Evolutionary conservation across 2,113 vertebrate species (phyloP).

Genomic region (Sceloporus tristichus): DNA sequence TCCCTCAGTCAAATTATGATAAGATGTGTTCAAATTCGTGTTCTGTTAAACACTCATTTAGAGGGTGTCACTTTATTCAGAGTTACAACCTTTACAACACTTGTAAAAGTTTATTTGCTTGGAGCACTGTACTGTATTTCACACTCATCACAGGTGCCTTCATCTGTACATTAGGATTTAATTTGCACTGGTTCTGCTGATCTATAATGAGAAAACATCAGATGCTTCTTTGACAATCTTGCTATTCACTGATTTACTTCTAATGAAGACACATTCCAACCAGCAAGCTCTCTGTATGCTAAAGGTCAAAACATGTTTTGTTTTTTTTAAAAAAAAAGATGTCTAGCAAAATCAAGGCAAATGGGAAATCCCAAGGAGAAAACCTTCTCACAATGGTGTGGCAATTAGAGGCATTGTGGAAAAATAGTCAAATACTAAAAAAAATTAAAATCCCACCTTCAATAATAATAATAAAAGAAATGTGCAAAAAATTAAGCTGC

Average conservation of each 20-base stretch:
- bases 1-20: constrained; percentile 27
- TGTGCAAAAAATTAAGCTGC: constrained; percentile 82
- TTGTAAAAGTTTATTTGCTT: constrained; percentile 75
- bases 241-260: constrained; percentile 79
- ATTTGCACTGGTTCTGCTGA: constrained; percentile 74
- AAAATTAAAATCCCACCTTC: constrained; percentile 67
- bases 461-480: constrained; percentile 51
- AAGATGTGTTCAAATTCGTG: constrained; percentile 18
- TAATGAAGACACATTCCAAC: constrained; percentile 82
- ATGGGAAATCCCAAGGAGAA: constrained; percentile 67
- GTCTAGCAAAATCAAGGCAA: constrained; percentile 76
- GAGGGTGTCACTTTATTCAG: constrained; percentile 40
- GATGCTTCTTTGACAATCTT: constrained; percentile 82
- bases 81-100: constrained; percentile 55
- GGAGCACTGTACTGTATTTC: constrained; percentile 70
- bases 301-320: constrained; percentile 84
- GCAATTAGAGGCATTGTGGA: constrained; percentile 86
- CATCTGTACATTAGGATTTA: constrained; percentile 74
- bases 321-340: constrained; percentile 52
- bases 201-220: constrained; percentile 84
- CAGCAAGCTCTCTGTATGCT: constrained; percentile 69
- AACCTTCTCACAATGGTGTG: constrained; percentile 69
- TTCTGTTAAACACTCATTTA: constrained; percentile 32
- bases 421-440: constrained; percentile 43
- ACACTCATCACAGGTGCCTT: constrained; percentile 70